These are phyloP conservation scores for Nothoprocta perdicaria DNA, from an alignment of 2,113 vertebrate genomes.

Conservation along the genomic window DNA sequence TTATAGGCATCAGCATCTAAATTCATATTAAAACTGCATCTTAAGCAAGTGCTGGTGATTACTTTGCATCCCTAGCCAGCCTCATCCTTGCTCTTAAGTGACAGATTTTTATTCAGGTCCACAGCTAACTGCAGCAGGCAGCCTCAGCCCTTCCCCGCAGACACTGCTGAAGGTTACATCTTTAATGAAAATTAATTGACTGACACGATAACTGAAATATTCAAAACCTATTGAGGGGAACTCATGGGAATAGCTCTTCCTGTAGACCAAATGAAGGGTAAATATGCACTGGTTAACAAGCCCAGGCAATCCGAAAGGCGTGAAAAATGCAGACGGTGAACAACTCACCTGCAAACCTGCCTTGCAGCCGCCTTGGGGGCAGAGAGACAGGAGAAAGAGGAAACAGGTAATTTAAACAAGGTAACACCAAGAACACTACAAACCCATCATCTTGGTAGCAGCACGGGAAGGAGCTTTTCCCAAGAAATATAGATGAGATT, in stretches of 20 bases:
- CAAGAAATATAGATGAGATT: neutral
- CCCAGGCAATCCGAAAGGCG: neutral
- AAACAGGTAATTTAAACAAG: neutral
- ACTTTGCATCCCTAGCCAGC: slow-evolving; percentile 5
- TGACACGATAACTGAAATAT: slow-evolving; percentile 26
- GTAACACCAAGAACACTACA: neutral
- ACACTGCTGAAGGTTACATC: neutral
- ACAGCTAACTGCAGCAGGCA: slow-evolving; percentile 21
- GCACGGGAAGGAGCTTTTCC: neutral
- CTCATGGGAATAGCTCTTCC: neutral
- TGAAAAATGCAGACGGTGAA: neutral
- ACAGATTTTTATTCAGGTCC: slow-evolving; percentile 58
- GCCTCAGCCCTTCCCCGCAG: slow-evolving; percentile 17
- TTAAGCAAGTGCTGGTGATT: slow-evolving; percentile 9
- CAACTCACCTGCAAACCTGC: neutral
- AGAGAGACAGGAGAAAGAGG: neutral
- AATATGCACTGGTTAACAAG: neutral
- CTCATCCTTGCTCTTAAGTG: slow-evolving; percentile 32
- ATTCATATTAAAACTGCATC: neutral
- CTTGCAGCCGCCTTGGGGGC: neutral
- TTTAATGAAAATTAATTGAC: slow-evolving; percentile 53
- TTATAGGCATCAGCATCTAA: neutral
- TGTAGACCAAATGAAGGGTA: neutral
- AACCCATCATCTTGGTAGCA: neutral
- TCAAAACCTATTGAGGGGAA: neutral